Base-by-base conservation (phyloP, 2,888 invertebrate genomes). In the Drosophila anomelani region DNA sequence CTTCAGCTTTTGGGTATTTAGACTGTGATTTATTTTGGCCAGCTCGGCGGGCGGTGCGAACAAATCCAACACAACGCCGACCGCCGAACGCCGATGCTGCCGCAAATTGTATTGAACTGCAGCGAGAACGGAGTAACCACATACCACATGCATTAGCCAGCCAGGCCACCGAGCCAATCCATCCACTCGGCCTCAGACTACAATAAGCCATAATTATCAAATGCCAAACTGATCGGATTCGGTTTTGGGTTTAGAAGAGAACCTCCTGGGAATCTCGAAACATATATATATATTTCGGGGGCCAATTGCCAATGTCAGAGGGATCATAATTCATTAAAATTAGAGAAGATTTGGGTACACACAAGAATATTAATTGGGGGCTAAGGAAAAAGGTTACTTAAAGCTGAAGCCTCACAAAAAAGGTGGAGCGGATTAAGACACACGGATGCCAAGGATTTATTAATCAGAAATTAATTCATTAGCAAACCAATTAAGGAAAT, bases 1-100 rank as follows among this genome's bases (percentile, higher is more conserved):
- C 88, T 85, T 75, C 84, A 77, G 83, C 83, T 77, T 85, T 85
- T 85, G 84, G 86, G 85, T 85, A 88, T 88, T 85, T 85, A 88
- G 77, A 86, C 88, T 75, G 79, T 85, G 85, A 85, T 85, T 85
- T 85, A 85, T 85, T 85, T 88, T 62, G 72, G 68, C 70, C 67
- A 76, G 63, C 83, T 76, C 88, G 83, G 81, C 83, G 82, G 85
- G 85, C 83, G 83, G 85, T 83, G 63, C 66, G 66, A 84, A 49
- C 74, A 53, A 63, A 57, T 44, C 17, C 43, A 41, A 46, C 62
- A 72, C 32, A 26, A 26, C 26, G 26, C 26, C 23, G 23, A 26
- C 3, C 26, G 26, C 26, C 23, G 23, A 26, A 26, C 26, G 26
- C 26, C 4, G 26, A 26, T 26, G 26, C 26, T 4, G 29, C 29